Percentiles rank a stretch among this genome's conserved stretches.
Evolutionary conservation across 2,113 vertebrate species (phyloP).

Genomic region (Eurystomus gularis): DNA sequence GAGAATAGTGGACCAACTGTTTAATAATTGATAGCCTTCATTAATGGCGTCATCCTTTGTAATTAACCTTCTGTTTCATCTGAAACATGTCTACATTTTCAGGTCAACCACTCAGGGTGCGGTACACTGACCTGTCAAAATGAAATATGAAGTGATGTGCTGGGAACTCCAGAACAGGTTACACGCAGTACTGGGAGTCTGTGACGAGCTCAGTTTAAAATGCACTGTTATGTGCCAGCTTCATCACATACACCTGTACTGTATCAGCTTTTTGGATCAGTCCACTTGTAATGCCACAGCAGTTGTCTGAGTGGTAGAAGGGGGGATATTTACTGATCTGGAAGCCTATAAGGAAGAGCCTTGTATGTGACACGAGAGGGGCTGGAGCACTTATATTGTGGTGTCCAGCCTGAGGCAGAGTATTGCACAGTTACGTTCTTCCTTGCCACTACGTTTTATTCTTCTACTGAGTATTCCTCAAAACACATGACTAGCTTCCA

Average conservation of each 20-base stretch:
- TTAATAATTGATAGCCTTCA: slow-evolving; percentile 66
- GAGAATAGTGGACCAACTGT: slow-evolving; percentile 1
- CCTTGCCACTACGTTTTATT: not conserved
- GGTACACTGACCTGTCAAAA: slow-evolving; percentile 46
- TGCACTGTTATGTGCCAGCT: not conserved
- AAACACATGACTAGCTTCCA: not conserved
- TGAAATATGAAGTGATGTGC: slow-evolving; percentile 54
- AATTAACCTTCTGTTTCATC: slow-evolving; percentile 69
- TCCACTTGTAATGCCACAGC: not conserved
- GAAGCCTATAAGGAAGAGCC: not conserved
- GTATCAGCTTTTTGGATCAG: not conserved
- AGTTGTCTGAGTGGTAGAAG: not conserved
- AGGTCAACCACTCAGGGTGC: slow-evolving; percentile 22
- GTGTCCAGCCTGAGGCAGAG: not conserved
- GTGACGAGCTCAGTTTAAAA: not conserved
- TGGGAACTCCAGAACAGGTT: slow-evolving; percentile 30
- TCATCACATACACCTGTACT: not conserved
- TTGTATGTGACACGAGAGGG: not conserved
- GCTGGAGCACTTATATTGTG: not conserved
- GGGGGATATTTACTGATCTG: not conserved
- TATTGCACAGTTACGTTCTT: not conserved
- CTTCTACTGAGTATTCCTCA: not conserved
- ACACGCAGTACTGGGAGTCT: not conserved
- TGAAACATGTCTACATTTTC: slow-evolving; percentile 63
- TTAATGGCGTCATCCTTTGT: slow-evolving; percentile 55